Evolutionary conservation across 1,140 invertebrate genomes (phyloP), one percentile per base, ranked within the genome.

Genomic region (Scaptomyza pallida): DNA sequence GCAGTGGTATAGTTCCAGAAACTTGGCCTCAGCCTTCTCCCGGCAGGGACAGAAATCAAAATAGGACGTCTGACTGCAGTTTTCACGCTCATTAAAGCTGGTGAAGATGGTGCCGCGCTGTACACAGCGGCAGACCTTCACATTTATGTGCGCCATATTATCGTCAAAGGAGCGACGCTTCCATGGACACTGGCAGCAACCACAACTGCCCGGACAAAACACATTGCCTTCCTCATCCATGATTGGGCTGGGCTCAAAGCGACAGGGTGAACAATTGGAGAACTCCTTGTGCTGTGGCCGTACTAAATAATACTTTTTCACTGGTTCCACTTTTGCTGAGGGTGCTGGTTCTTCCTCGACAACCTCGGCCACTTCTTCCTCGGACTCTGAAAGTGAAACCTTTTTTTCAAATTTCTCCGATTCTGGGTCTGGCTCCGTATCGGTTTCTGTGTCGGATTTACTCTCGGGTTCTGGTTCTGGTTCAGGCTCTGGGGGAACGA

Each of bases 21-120:
- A 89, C 21, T 89, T 91, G 12, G 82, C 82, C 52, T 91, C 89
- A 5, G 86, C 89, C 59, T 75, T 88, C 35, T 90, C 89, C 5
- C 89, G 79, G 50, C 89, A 91, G 13, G 89, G 89, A 44, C 89
- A 91, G 15, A 89, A 76, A 30, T 91, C 89, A 30, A 90, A 91
- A n/a, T 81, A 73, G 1, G 89, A 90, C 2, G 45, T 54, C 23
- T 88, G 71, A 19, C 80, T 91, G 64, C 89, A 90, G 6, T 16
- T 30, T 47, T 74, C 63, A 0, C 75, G 44, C 10, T 81, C 60
- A 5, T 70, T 65, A 21, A 80, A 78, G 23, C 30, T 77, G 13
- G 65, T 59, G 17, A 90, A 90, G 9, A 91, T 74, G 0, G 89
- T 89, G 10, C 79, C 79, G 0, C 78, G 67, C 15, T 80, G 57